phyloP scores from a whole-genome alignment of 2,113 vertebrate species.

The Chaenocephalus aceratus region DNA sequence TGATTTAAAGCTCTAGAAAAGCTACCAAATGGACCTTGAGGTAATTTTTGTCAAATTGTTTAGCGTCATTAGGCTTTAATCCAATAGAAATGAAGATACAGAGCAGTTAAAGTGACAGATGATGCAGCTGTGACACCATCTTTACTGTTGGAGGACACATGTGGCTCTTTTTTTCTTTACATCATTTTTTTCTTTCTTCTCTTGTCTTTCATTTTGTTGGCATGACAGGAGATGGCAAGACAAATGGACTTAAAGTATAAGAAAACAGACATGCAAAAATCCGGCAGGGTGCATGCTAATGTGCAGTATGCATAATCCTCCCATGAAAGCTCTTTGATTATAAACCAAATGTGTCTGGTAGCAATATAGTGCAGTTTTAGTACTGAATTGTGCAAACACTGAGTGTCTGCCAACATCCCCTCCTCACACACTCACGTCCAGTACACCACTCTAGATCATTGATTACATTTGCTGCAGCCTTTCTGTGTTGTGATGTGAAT shows the following conservation, averaged over 20 bases:
- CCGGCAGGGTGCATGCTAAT: neutral
- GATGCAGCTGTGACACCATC: neutral
- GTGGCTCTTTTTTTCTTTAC: no score
- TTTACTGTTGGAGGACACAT: neutral
- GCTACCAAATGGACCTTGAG: neutral
- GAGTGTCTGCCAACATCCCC: neutral
- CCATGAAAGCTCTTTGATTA: slow-evolving; percentile 2
- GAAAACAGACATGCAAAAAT: no score
- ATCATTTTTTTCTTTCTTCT: neutral
- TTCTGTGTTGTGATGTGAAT: slow-evolving; percentile 11
- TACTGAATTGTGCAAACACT: neutral
- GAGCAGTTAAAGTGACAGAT: neutral
- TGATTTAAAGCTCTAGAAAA: neutral
- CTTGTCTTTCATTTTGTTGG: neutral
- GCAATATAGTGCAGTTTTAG: neutral
- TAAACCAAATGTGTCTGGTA: slow-evolving; percentile 6
- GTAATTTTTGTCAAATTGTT: neutral
- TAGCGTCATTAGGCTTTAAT: neutral
- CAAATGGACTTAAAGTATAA: no score
- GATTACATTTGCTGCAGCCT: slow-evolving; percentile 24
- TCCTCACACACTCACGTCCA: neutral
- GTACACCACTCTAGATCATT: neutral
- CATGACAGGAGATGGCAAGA: no score
- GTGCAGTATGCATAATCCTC: slow-evolving; percentile 19
- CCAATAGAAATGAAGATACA: neutral